Percentiles rank a stretch among this genome's conserved stretches.
Evolutionary conservation across 2,113 vertebrate species (phyloP).

Genomic region (Chaenocephalus aceratus): DNA sequence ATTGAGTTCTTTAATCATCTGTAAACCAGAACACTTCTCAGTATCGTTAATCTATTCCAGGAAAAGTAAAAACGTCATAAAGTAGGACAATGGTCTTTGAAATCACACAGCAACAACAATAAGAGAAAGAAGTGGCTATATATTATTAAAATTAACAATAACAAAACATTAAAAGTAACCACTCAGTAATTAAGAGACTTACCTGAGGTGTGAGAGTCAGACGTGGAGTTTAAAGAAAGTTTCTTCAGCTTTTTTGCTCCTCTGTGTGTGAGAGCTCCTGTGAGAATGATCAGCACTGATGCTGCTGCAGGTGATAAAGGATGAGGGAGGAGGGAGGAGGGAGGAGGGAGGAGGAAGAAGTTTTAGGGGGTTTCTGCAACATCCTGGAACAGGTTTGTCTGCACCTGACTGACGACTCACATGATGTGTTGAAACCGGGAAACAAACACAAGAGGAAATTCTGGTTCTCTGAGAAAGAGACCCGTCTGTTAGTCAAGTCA

Average conservation of each 20-base stretch:
- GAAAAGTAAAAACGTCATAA: neutral
- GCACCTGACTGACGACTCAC: neutral
- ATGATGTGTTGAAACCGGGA: too few species aligned
- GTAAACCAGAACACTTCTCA: too few species aligned
- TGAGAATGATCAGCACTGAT: neutral
- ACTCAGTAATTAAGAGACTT: neutral
- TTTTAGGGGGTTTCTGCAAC: neutral
- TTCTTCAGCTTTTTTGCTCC: neutral
- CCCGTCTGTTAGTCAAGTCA: too few species aligned
- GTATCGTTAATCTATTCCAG: neutral
- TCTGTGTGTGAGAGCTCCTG: neutral
- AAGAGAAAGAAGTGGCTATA: too few species aligned
- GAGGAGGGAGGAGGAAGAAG: too few species aligned
- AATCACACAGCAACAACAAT: neutral
- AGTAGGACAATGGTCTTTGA: neutral
- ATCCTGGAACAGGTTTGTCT: neutral
- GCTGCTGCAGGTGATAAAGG: neutral
- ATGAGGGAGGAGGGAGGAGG: neutral
- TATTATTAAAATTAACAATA: neutral
- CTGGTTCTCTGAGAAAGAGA: too few species aligned
- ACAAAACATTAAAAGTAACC: neutral
- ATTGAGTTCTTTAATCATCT: too few species aligned
- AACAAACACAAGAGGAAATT: too few species aligned
- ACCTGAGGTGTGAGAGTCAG: constrained; percentile 18
- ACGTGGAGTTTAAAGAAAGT: neutral